Conservation (phyloP, 2,888 invertebrate species). For the Drosophila ezoana region DNA sequence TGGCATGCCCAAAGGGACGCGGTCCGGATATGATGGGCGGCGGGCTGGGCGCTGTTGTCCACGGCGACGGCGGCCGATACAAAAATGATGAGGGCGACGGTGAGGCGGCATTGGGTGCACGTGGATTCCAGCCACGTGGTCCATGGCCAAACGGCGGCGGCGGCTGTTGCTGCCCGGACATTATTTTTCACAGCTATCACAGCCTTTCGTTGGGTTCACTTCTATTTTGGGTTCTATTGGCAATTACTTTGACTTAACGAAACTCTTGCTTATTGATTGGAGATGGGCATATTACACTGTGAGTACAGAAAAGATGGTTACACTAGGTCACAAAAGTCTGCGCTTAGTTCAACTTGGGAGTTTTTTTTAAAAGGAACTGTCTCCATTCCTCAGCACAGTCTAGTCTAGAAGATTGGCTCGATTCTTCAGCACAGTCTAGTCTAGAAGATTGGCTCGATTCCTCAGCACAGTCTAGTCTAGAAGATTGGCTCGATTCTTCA, state of each 20-base stretch:
- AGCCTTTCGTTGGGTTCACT: constrained; percentile 26
- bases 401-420: too few relatives aligned
- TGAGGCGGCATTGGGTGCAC: constrained; percentile 80
- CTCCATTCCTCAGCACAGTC: too few relatives aligned
- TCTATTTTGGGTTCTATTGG: constrained; percentile 1
- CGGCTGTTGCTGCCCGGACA: constrained; percentile 84
- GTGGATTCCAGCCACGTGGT: constrained; percentile 84
- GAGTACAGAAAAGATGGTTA: constrained; percentile 17
- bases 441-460: too few relatives aligned
- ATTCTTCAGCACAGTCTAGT: too few relatives aligned
- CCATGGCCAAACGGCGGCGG: constrained; percentile 81
- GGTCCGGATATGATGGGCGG: constrained; percentile 90
- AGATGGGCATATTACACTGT: constrained; percentile 61
- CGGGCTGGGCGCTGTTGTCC: constrained; percentile 88
- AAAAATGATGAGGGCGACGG: constrained; percentile 87
- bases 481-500: too few relatives aligned
- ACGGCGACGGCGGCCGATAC: constrained; percentile 91
- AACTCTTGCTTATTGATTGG: constrained; percentile 13
- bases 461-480: too few relatives aligned
- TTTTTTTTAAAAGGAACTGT: not conserved
- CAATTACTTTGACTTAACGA: constrained; percentile 23
- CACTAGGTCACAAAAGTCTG: not conserved
- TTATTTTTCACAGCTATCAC: constrained; percentile 53
- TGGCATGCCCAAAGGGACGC: constrained; percentile 84
- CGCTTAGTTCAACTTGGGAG: not conserved